Evolutionary conservation across 2,113 vertebrate species (phyloP).

Genomic region (Cacatua alba): DNA sequence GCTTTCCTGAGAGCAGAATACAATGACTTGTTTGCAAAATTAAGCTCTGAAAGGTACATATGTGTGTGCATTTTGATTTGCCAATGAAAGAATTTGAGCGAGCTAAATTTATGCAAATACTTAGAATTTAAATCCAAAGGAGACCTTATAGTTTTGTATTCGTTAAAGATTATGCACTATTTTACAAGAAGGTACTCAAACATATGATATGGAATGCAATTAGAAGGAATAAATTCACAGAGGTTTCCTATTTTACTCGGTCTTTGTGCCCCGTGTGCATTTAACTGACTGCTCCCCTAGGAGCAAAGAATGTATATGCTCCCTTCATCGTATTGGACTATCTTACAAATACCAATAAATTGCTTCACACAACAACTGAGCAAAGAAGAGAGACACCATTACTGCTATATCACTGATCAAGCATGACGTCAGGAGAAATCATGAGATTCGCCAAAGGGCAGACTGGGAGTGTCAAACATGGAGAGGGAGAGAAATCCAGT

Average conservation of each 20-base stretch:
- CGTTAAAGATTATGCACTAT: constrained; percentile 69
- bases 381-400: neutral
- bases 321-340: neutral
- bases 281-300: neutral
- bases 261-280: neutral
- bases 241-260: constrained; percentile 16
- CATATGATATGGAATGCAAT: constrained; percentile 45
- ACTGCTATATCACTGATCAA: neutral
- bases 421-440: neutral
- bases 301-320: neutral
- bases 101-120: constrained; percentile 54
- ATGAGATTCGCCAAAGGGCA: neutral
- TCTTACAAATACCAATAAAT: neutral
- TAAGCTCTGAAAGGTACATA: constrained; percentile 52
- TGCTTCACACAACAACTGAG: neutral
- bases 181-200: constrained; percentile 63
- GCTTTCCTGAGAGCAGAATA: neutral
- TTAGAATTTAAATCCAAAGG: constrained; percentile 65
- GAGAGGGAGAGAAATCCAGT: neutral
- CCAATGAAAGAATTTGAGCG: constrained; percentile 71
- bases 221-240: constrained; percentile 58
- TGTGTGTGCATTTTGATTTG: constrained; percentile 44
- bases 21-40: constrained; percentile 39
- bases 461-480: neutral
- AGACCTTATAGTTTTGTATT: constrained; percentile 52